Evolutionary conservation across 2,888 invertebrate species (phyloP), one percentile per base, ranked within the genome.

Genomic region (Pelosia muscerda): DNA sequence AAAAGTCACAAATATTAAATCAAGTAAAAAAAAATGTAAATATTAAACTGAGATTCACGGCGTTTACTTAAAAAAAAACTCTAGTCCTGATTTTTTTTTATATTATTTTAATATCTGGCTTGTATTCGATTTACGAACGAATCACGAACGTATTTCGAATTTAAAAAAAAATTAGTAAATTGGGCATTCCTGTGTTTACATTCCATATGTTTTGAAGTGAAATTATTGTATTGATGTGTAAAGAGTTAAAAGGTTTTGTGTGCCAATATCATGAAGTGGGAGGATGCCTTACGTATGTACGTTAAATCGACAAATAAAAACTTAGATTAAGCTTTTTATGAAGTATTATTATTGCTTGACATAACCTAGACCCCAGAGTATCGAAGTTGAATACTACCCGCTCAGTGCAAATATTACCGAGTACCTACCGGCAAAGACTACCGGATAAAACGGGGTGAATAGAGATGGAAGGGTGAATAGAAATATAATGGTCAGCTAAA

Each of bases 271-370:
- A 84, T 84, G 90, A 89, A 90, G 86, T 88, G 89, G 90, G 87
- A 91, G 88, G 87, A 92, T 93, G 94, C 94, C 94, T 94, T 94
- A 94, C 89, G 90, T 92, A 86, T 92, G 93, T 94, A 94, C 87
- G 92, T 94, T 93, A 90, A 94, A 93, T 92, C 92, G 95, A 95
- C 95, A 95, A 95, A 94, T 95, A 95, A 95, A 93, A 87, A 84
- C 66, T 81, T 93, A 93, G 92, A 89, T 81, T 95, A 95, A 95
- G 94, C 95, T 94, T 95, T 94, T 91, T 88, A 90, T 77, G 71
- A 73, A 68, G 88, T 85, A 69, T 91, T 92, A 75, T 90, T 87
- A 87, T 88, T 59, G 22, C 61, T 87, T 61, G n/a, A n/a, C n/a
- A 54, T 26, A 23, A n/a, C 81, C 75, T 28, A 59, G 23, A 5